Evolutionary conservation across 2,888 invertebrate species (phyloP).

Genomic region (Drosophila greeni): DNA sequence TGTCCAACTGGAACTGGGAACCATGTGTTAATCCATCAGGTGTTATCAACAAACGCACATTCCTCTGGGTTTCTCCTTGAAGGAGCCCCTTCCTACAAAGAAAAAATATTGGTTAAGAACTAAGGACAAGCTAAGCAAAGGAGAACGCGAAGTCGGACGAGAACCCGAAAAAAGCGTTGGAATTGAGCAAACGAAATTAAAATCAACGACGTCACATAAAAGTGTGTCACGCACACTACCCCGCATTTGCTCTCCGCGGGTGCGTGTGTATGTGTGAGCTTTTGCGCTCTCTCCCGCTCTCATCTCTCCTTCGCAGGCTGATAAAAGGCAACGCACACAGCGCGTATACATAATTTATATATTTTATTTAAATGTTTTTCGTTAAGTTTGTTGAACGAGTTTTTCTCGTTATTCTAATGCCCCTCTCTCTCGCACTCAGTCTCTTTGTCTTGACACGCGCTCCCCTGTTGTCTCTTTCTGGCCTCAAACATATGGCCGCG

Average conservation of each 20-base stretch:
- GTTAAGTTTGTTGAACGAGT: slow-evolving; percentile 62
- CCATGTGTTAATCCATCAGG: slow-evolving; percentile 47
- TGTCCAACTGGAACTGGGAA: slow-evolving; percentile 43
- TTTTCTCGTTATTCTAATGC: slow-evolving; percentile 61
- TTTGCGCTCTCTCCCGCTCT: slow-evolving; percentile 43
- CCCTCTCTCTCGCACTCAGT: slow-evolving; percentile 6
- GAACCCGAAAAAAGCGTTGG: slow-evolving; percentile 36
- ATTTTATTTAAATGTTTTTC: slow-evolving; percentile 60
- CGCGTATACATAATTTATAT: slow-evolving; percentile 64
- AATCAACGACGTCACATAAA: slow-evolving; percentile 76
- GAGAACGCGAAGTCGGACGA: slow-evolving; percentile 37
- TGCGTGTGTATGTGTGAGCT: slow-evolving; percentile 50
- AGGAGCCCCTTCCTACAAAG: neutral
- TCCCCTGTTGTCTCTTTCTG: slow-evolving; percentile 7
- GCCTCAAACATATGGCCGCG: slow-evolving; percentile 54
- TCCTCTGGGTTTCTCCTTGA: slow-evolving; percentile 32
- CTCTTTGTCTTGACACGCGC: slow-evolving; percentile 2
- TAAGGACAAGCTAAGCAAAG: slow-evolving; percentile 33
- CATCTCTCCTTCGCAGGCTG: slow-evolving; percentile 39
- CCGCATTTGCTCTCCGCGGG: slow-evolving; percentile 7
- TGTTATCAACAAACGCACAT: slow-evolving; percentile 28
- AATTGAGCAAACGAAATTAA: slow-evolving; percentile 61
- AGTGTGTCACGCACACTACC: slow-evolving; percentile 66
- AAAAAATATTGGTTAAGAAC: slow-evolving; percentile 56
- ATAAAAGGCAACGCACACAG: slow-evolving; percentile 64